These are phyloP conservation scores for Eunapius fragilis DNA, from an alignment of 37 sponge, comb jelly and placozoan genomes.

Conservation along the genomic window DNA sequence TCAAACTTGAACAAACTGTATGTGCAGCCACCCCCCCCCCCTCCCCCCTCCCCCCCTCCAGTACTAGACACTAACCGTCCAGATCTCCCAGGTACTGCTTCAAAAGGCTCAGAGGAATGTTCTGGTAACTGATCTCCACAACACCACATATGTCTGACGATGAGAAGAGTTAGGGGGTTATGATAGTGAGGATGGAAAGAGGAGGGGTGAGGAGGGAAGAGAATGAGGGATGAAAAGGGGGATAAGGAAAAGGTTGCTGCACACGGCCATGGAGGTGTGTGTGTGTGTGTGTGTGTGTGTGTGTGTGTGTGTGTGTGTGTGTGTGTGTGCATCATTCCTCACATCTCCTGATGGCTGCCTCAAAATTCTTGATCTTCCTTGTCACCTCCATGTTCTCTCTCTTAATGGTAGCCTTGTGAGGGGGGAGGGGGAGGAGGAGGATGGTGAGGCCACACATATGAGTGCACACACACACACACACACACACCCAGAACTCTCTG, in stretches of 20 bases:
- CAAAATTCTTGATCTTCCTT: not conserved
- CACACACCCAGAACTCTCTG: constrained; percentile 54
- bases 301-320: too few species aligned
- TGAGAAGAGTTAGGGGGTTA: not conserved
- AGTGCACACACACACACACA: not conserved
- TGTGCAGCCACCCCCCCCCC: too few species aligned
- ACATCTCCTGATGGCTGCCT: constrained; percentile 50
- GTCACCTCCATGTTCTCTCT: constrained; percentile 22
- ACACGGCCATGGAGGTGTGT: not conserved
- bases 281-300: too few species aligned
- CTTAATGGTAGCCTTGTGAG: not conserved
- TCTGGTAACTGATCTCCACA: constrained; percentile 68
- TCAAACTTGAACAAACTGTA: too few species aligned
- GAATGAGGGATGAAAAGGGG: not conserved
- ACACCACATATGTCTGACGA: constrained; percentile 52
- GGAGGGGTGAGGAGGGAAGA: not conserved
- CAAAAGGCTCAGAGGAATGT: constrained; percentile 18
- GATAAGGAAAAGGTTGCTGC: not conserved
- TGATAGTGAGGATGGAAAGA: not conserved
- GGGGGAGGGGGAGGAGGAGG: too few species aligned
- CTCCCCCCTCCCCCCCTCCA: too few species aligned
- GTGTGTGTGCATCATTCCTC: too few species aligned
- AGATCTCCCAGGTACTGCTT: constrained; percentile 44
- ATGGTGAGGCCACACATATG: not conserved
- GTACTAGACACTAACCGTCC: constrained; percentile 9